phyloP scores from a whole-genome alignment of 1,140 invertebrate genomes.

The Grapholita molesta region DNA sequence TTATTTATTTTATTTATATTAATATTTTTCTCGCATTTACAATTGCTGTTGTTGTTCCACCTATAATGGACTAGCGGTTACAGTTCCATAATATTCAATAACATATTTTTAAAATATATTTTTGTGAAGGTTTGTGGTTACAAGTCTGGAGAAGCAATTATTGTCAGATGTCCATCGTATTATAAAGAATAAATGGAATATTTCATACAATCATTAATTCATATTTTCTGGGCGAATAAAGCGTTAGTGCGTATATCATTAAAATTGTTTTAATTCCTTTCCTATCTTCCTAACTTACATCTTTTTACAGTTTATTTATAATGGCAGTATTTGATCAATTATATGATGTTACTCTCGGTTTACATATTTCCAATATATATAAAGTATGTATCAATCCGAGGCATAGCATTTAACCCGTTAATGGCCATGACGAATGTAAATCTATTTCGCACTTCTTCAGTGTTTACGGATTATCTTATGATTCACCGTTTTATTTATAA shows the following conservation, averaged over 20 bases:
- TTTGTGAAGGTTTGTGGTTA: slow-evolving; percentile 69
- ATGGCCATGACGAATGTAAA: too few relatives aligned
- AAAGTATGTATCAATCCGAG: too few relatives aligned
- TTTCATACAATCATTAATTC: slow-evolving; percentile 73
- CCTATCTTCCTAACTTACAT: too few relatives aligned
- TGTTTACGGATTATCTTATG: too few relatives aligned
- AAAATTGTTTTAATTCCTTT: slow-evolving; percentile 34
- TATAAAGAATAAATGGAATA: slow-evolving; percentile 53
- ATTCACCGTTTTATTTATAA: too few relatives aligned
- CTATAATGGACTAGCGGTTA: slow-evolving; percentile 54
- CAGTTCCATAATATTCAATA: slow-evolving; percentile 58
- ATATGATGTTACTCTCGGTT: too few relatives aligned
- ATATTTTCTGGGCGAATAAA: slow-evolving; percentile 77
- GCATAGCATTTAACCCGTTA: too few relatives aligned
- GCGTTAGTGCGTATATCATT: slow-evolving; percentile 57
- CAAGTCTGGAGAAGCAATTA: slow-evolving; percentile 40
- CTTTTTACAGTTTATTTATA: neutral
- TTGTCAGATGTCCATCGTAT: slow-evolving; percentile 37
- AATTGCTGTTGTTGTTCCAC: slow-evolving; percentile 41
- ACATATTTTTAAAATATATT: slow-evolving; percentile 69
- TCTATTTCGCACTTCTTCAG: too few relatives aligned
- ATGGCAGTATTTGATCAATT: too few relatives aligned
- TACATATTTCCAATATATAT: too few relatives aligned
- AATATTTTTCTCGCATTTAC: slow-evolving; percentile 44
- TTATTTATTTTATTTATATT: slow-evolving; percentile 41